phyloP scores from a whole-genome alignment of 2,888 invertebrate genomes.

The Venustoraphidia nigricollis region DNA sequence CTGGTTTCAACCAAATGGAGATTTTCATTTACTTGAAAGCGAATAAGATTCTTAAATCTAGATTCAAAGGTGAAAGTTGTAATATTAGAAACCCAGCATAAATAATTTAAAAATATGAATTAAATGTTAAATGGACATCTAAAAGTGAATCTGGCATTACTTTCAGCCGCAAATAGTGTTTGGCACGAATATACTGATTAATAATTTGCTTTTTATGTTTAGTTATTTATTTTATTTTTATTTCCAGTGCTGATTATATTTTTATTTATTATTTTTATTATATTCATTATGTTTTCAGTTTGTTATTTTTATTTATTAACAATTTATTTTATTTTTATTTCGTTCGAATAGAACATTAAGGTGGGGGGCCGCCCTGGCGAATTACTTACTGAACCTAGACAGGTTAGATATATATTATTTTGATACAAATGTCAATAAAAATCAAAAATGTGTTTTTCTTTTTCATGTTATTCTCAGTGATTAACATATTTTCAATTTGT shows the following conservation, averaged over 20 bases:
- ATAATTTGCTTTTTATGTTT: background rate
- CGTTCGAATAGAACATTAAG: slow-evolving; percentile 49
- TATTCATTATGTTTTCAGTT: slow-evolving; percentile 6
- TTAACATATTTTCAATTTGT: too few relatives aligned
- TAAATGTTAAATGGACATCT: background rate
- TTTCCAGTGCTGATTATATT: background rate
- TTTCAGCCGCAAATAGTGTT: too few relatives aligned
- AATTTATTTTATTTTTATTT: slow-evolving; percentile 34
- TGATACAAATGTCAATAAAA: background rate
- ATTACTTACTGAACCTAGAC: slow-evolving; percentile 46
- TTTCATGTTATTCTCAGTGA: too few relatives aligned
- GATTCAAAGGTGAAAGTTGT: too few relatives aligned
- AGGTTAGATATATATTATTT: slow-evolving; percentile 45
- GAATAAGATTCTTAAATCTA: too few relatives aligned
- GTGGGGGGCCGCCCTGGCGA: slow-evolving; percentile 58
- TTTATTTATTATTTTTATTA: background rate
- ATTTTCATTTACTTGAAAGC: too few relatives aligned
- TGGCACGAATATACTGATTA: background rate
- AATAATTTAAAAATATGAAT: too few relatives aligned
- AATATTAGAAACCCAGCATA: too few relatives aligned
- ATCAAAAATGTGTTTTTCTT: too few relatives aligned
- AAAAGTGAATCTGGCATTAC: too few relatives aligned
- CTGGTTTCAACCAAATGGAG: too few relatives aligned
- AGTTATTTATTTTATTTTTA: background rate
- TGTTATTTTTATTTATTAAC: slow-evolving; percentile 26